These are phyloP conservation scores for Trichonephila clavipes DNA, from an alignment of 1,140 invertebrate genomes.

Conservation along the genomic window DNA sequence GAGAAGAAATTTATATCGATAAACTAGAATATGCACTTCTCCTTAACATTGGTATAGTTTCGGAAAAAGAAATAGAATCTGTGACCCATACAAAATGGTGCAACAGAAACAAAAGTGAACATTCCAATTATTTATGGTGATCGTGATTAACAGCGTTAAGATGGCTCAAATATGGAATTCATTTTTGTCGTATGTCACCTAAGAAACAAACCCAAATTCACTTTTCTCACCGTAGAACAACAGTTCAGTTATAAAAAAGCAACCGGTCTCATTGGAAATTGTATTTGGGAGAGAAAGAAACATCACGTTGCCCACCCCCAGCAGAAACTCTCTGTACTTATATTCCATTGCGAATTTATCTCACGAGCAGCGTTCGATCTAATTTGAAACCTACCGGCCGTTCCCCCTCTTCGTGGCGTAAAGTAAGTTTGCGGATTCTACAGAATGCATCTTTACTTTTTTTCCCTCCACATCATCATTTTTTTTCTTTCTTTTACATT, in stretches of 20 bases:
- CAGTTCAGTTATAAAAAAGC: not conserved
- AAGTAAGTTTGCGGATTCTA: conserved; percentile 52
- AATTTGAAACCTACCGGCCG: conserved; percentile 58
- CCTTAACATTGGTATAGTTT: too few species aligned
- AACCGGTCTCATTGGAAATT: not conserved
- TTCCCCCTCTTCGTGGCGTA: not conserved
- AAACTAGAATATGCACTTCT: too few species aligned
- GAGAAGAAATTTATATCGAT: too few species aligned
- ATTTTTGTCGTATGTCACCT: too few species aligned
- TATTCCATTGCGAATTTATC: conserved; percentile 54
- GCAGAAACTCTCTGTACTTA: not conserved
- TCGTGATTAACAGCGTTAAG: too few species aligned
- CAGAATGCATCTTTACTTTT: conserved; percentile 53
- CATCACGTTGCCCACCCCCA: not conserved
- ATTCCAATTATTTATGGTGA: too few species aligned
- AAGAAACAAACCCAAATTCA: too few species aligned
- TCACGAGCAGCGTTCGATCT: conserved; percentile 59
- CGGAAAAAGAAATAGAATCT: too few species aligned
- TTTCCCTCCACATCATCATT: conserved; percentile 54
- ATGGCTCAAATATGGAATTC: too few species aligned
- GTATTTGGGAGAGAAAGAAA: not conserved
- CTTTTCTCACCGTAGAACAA: not conserved
- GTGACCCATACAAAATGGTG: too few species aligned
- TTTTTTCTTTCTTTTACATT: conserved; percentile 20
- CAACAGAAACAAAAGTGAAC: too few species aligned